A percentile compares a stretch with the other conserved stretches of the same genome.
Conservation (phyloP, 2,888 invertebrate species). For the Pardosa pseudoannulata region DNA sequence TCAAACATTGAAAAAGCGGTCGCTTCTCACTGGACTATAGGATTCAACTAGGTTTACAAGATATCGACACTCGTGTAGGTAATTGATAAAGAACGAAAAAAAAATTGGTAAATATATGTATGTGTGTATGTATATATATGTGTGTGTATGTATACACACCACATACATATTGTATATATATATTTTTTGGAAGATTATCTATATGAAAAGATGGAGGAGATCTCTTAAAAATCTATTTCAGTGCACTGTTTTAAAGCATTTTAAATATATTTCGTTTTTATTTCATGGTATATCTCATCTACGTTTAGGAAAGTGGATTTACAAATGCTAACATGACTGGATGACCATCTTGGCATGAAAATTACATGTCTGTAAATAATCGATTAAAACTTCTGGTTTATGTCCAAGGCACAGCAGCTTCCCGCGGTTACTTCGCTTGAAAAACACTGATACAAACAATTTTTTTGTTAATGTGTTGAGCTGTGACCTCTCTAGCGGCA, state of each 20-base stretch:
- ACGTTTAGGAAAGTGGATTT: constrained; percentile 32
- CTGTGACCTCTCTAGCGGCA: constrained; percentile 47
- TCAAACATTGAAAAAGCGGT: constrained; percentile 1
- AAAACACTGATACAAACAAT: constrained; percentile 70
- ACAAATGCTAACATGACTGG: constrained; percentile 43
- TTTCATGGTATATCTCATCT: constrained; percentile 16
- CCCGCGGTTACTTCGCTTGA: constrained; percentile 58
- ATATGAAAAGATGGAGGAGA: not conserved
- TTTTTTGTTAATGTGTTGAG: constrained; percentile 40
- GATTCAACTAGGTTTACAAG: not conserved
- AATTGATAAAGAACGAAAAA: not conserved
- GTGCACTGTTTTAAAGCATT: constrained; percentile 9
- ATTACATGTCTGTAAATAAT: constrained; percentile 5
- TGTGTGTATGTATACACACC: too few relatives aligned
- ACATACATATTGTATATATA: not conserved
- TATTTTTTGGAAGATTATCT: not conserved
- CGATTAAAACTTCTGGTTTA: not conserved
- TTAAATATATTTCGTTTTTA: constrained; percentile 19
- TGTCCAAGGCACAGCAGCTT: constrained; percentile 68
- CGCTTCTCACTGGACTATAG: not conserved
- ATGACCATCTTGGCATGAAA: constrained; percentile 22
- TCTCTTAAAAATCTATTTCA: constrained; percentile 20
- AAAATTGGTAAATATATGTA: not conserved
- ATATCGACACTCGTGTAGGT: not conserved
- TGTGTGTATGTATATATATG: too few relatives aligned